A percentile compares a stretch with the other conserved stretches of the same genome.
phyloP scores from a whole-genome alignment of 92 coral and sea anemone genomes.

The Siderastrea siderea region DNA sequence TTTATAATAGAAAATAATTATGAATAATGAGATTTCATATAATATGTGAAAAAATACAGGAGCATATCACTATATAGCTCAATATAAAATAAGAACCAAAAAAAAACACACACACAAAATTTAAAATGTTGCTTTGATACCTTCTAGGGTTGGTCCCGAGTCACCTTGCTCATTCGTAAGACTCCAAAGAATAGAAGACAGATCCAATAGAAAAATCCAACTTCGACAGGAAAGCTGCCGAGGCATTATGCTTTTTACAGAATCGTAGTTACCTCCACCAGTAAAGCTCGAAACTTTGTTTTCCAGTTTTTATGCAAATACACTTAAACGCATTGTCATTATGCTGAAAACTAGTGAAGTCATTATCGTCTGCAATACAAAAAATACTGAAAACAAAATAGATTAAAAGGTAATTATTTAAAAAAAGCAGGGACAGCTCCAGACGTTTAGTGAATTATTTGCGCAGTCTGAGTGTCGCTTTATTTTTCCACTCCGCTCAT shows the following conservation, averaged over 20 bases:
- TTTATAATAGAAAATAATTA: too few relatives aligned
- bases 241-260: not conserved
- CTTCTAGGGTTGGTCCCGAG: too few relatives aligned
- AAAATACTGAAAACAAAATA: not conserved
- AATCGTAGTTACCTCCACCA: too few relatives aligned
- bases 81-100: not conserved
- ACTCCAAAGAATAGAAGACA: not conserved
- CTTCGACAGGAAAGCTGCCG: not conserved
- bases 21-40: too few relatives aligned
- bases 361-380: not conserved
- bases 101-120: not conserved
- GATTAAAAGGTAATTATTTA: not conserved
- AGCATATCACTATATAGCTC: too few relatives aligned
- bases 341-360: not conserved
- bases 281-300: not conserved
- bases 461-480: not conserved
- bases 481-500: not conserved
- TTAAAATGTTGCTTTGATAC: too few relatives aligned
- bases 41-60: too few relatives aligned
- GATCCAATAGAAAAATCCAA: not conserved
- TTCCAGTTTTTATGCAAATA: not conserved
- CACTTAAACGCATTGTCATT: not conserved
- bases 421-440: not conserved
- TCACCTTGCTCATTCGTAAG: too few relatives aligned
- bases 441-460: not conserved